Evolutionary conservation across 2,888 invertebrate genomes (phyloP), one percentile per base, ranked within the genome.

Genomic region (Perdita meconis): DNA sequence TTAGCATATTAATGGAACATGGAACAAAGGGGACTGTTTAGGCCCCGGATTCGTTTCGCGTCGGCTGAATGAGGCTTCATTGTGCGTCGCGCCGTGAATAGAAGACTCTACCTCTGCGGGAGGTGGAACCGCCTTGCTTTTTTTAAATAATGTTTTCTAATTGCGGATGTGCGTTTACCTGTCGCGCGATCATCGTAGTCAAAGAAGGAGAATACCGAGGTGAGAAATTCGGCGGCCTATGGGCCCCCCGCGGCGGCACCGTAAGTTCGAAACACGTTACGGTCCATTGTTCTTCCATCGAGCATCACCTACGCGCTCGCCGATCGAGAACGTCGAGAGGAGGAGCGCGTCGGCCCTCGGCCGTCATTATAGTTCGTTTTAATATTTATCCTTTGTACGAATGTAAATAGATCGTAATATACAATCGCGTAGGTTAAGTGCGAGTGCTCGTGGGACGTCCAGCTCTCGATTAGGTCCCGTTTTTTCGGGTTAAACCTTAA

Each of bases 1-100:
- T 84, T 84, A 84, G 81, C 83, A 82, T 84, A 84, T 82, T 84
- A 84, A 84, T 82, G 78, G 61, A 55, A n/a, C n/a, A 10, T 66
- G 65, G 80, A 78, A 78, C 71, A 84, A 80, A 82, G 42, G 73
- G 55, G 30, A n/a, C 75, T 80, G 80, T 84, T 84, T 82, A 78
- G 84, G 76, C 30, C 67, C 38, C 38, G 77, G 40, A 75, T 84
- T 84, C 81, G 68, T 83, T 83, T 83, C 72, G 70, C 68, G 56
- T 76, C 63, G 59, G 19, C 68, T 42, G 40, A 81, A 72, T 61
- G 67, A 74, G 68, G 30, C 59, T 61, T 69, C 61, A 81, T 81
- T 76, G 78, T 71, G 30, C 38, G 65, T 36, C 69, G 16, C 40
- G 47, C 51, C 53, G 34, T 80, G 63, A 81, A 81, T 69, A 36